Base-by-base conservation (phyloP, 1,140 invertebrate genomes). In the Drosophila nebulosa region DNA sequence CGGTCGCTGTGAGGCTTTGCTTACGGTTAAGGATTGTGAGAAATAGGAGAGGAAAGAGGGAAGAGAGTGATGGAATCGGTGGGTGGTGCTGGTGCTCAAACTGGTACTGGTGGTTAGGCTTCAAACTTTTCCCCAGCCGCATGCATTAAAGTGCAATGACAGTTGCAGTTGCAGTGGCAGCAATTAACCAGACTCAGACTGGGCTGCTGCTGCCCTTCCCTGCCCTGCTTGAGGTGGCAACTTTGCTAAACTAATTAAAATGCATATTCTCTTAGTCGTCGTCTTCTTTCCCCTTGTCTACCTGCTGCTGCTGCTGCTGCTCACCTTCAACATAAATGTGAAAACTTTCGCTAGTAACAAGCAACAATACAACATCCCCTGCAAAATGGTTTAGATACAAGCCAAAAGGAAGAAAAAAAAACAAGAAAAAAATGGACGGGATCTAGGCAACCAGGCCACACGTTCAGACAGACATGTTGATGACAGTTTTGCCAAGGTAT, bases 241-340 rank as follows among this genome's bases (percentile, higher is more conserved):
- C 81, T 85, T 81, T 77, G 70, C 81, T 85, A 85, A 85, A 85
- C 81, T 85, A 85, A 85, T 85, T 85, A 85, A 85, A 85, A 85
- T 86, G 83, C 81, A 85, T 85, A 85, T 85, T 85, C 80, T 85
- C 66, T 57, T 30, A 22, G 30, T 26, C 59, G 4, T 1, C 3
- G 30, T 26, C 59, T 9, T 1, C 3, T 10, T 6, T 24, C 21
- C 10, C 26, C 3, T 12, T 16, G 1, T 10, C 10, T 2, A 3
- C 9, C 22, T n/a, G n/a, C n/a, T n/a, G n/a, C n/a, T n/a, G n/a
- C n/a, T n/a, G n/a, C n/a, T n/a, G n/a, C 53, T 56, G 53, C 30
- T 42, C 7, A 46, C 63, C 66, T 70, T 67, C 78, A 69, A 78
- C 81, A 88, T 81, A 85, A 85, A 88, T 86, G 81, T 64, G 62